phyloP scores from a whole-genome alignment of 2,797 vertebrate species.

The Oreortyx pictus region DNA sequence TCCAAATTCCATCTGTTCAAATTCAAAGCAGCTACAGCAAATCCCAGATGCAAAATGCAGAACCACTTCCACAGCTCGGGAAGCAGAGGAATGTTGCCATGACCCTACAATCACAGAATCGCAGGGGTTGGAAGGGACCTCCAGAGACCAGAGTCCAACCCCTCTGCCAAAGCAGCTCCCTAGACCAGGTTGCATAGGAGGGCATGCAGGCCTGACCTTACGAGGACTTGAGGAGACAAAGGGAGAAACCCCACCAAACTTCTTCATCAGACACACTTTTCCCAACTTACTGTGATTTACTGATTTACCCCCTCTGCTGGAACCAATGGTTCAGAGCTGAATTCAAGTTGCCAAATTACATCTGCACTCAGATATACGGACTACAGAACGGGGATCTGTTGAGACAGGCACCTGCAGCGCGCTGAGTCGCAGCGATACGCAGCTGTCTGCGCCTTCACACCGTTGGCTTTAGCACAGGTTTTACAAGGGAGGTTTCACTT shows the following conservation, averaged over 20 bases:
- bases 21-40: background rate
- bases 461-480: background rate
- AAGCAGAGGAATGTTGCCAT: background rate
- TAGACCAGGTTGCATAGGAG: too few species aligned
- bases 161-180: too few species aligned
- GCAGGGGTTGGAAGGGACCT: too few species aligned
- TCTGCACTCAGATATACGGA: background rate
- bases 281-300: background rate
- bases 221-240: background rate
- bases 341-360: background rate
- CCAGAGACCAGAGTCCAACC: too few species aligned
- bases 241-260: background rate
- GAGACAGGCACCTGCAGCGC: conserved; percentile 36
- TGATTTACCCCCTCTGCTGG: conserved; percentile 39
- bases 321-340: conserved; percentile 65
- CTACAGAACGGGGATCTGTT: conserved; percentile 62
- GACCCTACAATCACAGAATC: background rate
- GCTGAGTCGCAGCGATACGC: background rate
- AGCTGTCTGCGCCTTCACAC: background rate
- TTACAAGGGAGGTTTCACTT: conserved; percentile 27
- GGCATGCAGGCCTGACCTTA: background rate
- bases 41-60: background rate
- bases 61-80: background rate
- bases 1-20: background rate
- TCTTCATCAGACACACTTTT: background rate